Conservation (phyloP, 2,113 vertebrate species). For the Silurus asotus region DNA sequence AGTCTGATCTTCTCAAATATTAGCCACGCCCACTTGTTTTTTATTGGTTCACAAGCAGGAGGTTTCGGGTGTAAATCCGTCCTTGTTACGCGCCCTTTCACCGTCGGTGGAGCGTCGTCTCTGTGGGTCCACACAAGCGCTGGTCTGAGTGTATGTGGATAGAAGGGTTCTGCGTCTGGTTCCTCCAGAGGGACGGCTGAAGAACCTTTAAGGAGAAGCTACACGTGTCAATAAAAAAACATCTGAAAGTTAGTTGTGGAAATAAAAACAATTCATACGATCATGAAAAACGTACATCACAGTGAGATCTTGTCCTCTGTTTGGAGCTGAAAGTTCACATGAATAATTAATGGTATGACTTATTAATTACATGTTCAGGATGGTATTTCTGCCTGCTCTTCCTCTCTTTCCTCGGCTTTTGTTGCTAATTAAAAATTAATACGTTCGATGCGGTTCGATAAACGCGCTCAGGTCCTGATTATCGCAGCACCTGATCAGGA, state of each 20-base stretch:
- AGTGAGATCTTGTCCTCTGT: background rate
- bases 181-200: background rate
- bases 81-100: background rate
- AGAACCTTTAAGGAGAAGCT: background rate
- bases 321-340: slow-evolving; percentile 41
- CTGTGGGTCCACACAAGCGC: too few relatives aligned
- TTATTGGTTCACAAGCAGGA: background rate
- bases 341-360: slow-evolving; percentile 53
- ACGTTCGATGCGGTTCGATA: slow-evolving; percentile 43
- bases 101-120: background rate
- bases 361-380: slow-evolving; percentile 56
- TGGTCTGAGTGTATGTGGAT: too few relatives aligned
- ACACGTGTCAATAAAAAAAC: background rate
- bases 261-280: too few relatives aligned
- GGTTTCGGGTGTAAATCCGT: background rate
- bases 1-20: background rate
- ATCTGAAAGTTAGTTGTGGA: too few relatives aligned
- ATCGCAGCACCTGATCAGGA: slow-evolving; percentile 37
- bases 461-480: slow-evolving; percentile 35
- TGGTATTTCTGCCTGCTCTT: slow-evolving; percentile 36
- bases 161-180: background rate
- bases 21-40: background rate
- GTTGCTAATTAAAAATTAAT: slow-evolving; percentile 53
- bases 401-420: slow-evolving; percentile 35
- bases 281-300: too few relatives aligned